Evolutionary conservation across 2,113 vertebrate species (phyloP).

Genomic region (Sula dactylatra): DNA sequence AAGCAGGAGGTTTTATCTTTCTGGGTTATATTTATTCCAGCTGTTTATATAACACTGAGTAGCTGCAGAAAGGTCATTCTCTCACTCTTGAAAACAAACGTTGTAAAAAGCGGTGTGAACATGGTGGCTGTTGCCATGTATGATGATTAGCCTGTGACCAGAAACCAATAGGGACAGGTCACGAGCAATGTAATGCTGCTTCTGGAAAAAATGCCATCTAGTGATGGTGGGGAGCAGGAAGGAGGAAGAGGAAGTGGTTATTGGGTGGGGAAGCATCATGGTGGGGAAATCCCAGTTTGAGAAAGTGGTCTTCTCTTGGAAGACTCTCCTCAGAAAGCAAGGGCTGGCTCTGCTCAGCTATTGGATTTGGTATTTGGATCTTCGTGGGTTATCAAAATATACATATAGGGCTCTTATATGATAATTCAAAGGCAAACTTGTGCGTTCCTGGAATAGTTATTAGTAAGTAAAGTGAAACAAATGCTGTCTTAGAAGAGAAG

Average conservation of each 20-base stretch:
- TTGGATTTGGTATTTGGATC: neutral
- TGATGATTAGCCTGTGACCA: neutral
- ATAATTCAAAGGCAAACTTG: neutral
- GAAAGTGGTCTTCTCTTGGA: neutral
- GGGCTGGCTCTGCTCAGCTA: neutral
- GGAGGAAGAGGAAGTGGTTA: neutral
- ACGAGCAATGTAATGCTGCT: neutral
- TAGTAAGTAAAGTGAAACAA: neutral
- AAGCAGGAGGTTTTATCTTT: neutral
- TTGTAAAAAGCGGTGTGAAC: neutral
- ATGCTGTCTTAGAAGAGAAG: neutral
- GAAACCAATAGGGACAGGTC: neutral
- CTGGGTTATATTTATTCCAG: constrained; percentile 17
- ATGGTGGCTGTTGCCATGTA: neutral
- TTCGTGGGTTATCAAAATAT: neutral
- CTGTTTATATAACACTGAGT: constrained; percentile 10
- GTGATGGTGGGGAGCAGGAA: too few relatives aligned
- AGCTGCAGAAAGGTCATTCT: neutral
- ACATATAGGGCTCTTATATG: neutral
- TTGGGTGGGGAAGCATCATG: neutral
- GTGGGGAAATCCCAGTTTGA: neutral
- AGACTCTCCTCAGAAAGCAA: neutral
- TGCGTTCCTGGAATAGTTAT: neutral
- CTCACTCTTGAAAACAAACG: neutral
- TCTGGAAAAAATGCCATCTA: neutral